Evolutionary conservation across 2,888 invertebrate species (phyloP), one percentile per base, ranked within the genome.

Genomic region (Taphrorychus bicolor): DNA sequence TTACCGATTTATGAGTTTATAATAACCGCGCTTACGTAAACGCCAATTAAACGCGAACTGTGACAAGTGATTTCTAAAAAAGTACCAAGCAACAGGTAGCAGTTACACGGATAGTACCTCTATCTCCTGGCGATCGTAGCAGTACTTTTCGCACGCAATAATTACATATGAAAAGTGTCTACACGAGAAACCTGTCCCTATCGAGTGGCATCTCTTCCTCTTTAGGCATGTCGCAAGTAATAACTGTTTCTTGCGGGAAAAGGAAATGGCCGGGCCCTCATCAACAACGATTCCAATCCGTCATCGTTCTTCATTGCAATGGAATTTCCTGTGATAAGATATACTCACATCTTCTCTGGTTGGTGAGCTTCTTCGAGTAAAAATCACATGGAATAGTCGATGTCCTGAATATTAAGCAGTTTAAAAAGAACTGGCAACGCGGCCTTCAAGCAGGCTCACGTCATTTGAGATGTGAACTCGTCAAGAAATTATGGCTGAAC

Each of bases 161-260:
- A 45, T 16, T 45, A 2, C 7, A 17, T 5, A n/a, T n/a, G n/a
- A n/a, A n/a, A n/a, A n/a, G n/a, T 45, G 45, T 45, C 14, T 45
- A 32, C n/a, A n/a, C n/a, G n/a, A 45, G 45, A 45, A 45, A 45
- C 45, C 45, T n/a, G 45, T 45, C 32, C 32, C 32, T 32, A 32
- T 32, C 32, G 11, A 32, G 32, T 11, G 11, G 32, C 32, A 45
- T 45, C 17, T 45, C 45, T 45, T 45, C 45, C 45, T 45, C 16
- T 45, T 45, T 45, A 45, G 45, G 45, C 14, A 17, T 45, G 45
- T 32, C 32, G 32, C 32, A 32, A 32, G 11, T 11, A 7, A 11
- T 45, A 45, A 45, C 45, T 45, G 45, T 45, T 14, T 45, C 17
- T 45, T 14, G 45, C 32, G 32, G 32, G 32, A 32, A 32, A 32